These are phyloP conservation scores for Scaptomyza graminum DNA, from an alignment of 1,140 invertebrate species.

Conservation along the genomic window DNA sequence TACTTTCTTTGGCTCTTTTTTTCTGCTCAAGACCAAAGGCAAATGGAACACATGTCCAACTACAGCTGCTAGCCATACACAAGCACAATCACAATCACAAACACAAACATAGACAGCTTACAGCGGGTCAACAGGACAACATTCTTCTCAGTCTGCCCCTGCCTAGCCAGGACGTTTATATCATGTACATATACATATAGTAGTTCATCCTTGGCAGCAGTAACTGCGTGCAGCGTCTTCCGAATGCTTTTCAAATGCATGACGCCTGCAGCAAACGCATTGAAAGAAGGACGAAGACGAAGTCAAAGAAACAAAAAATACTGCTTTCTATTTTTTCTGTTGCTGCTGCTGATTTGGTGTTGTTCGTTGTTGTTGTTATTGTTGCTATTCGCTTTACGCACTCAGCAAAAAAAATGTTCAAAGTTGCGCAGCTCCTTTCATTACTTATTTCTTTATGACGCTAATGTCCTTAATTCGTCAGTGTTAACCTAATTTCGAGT, in stretches of 20 bases:
- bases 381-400: constrained; percentile 57
- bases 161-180: constrained; percentile 2
- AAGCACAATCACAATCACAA: constrained; percentile 13
- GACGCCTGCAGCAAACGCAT: constrained; percentile 44
- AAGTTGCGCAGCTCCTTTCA: constrained; percentile 69
- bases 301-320: too few species aligned
- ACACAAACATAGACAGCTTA: not conserved
- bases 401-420: constrained; percentile 64
- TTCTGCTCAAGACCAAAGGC: constrained; percentile 29
- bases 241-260: constrained; percentile 32
- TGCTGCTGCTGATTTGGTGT: constrained; percentile 22
- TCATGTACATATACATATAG: not conserved
- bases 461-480: constrained; percentile 82
- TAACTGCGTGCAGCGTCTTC: constrained; percentile 41
- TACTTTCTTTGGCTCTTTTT: constrained; percentile 1
- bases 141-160: not conserved
- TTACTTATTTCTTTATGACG: constrained; percentile 82
- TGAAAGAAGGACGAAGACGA: constrained; percentile 5
- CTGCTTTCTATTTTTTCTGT: not conserved
- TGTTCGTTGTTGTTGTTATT: constrained; percentile 40
- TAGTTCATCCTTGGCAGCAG: constrained; percentile 22
- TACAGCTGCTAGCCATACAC: constrained; percentile 5
- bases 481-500: constrained; percentile 79
- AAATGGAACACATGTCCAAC: constrained; percentile 43
- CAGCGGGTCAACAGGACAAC: constrained; percentile 27